Conservation (phyloP, 2,113 vertebrate species). For the Picathartes gymnocephalus region DNA sequence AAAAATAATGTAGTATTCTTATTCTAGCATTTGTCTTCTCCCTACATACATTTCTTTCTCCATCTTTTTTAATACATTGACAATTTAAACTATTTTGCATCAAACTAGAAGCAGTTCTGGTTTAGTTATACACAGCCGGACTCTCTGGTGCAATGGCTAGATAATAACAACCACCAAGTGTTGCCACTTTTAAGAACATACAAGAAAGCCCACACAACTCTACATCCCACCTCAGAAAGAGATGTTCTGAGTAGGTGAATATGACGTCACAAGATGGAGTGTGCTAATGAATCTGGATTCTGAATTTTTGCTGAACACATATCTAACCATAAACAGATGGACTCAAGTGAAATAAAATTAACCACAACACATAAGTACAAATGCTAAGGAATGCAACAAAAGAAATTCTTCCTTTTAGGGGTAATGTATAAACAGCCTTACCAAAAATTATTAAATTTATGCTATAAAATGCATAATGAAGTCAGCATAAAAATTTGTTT, state of each 20-base stretch:
- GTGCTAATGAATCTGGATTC: neutral
- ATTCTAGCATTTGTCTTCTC: neutral
- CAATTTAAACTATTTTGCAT: neutral
- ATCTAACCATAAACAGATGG: neutral
- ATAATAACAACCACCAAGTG: neutral
- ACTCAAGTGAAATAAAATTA: neutral
- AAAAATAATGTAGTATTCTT: neutral
- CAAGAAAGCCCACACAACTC: neutral
- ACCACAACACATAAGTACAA: fast-evolving
- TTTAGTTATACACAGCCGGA: neutral
- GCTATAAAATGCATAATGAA: neutral
- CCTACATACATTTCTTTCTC: neutral
- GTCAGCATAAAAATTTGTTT: neutral
- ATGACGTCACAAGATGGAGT: neutral
- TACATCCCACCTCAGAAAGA: fast-evolving
- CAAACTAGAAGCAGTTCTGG: neutral
- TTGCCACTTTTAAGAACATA: neutral
- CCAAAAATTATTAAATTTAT: neutral
- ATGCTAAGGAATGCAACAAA: neutral
- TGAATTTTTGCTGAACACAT: neutral
- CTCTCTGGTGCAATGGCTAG: neutral
- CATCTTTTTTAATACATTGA: neutral
- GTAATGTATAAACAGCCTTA: neutral
- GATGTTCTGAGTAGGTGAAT: neutral
- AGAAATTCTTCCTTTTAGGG: neutral